Evolutionary conservation across 2,888 invertebrate genomes (phyloP), one percentile per base, ranked within the genome.

Genomic region (Philereme transversata): DNA sequence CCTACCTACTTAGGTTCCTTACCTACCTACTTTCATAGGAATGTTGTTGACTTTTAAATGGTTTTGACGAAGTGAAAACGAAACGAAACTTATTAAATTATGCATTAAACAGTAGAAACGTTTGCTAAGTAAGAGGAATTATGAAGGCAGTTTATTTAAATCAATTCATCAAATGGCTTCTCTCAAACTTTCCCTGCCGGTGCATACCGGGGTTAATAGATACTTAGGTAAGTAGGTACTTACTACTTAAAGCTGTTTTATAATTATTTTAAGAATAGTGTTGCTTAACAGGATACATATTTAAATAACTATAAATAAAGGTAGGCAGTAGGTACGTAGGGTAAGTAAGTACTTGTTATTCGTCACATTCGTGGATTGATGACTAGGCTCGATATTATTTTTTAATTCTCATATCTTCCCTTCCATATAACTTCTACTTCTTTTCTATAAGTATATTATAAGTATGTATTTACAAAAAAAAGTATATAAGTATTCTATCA

Each of bases 71-170:
- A 38, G 36, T 38, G 36, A 38, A 38, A 38, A 60, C 57, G 54
- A 66, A 63, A 64, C 59, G 69, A 69, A 67, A 67, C 51, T 64
- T 63, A 59, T 65, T 64, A 60, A 60, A 67, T 62, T 65, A 69
- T 62, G 59, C 63, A 65, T 58, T 51, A 34, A 62, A 62, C 33
- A 54, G 51, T 53, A 57, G 47, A 47, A 53, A 60, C 54, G 59
- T 54, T 57, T 53, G 56, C 49, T 58, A 45, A 63, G 46, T 58
- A 44, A 64, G 62, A 55, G 60, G 57, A 65, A 64, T 43, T 54
- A 59, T 52, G 53, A 53, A 50, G 59, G 52, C 65, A 65, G 65
- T 68, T 58, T 63, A 68, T 68, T 65, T 58, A 50, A 68, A 68
- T 68, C 60, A 59, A 68, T 68, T 66, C 68, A 62, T 64, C 44